Percentiles rank a stretch among this genome's conserved stretches.
Conservation (phyloP, 1,140 invertebrate species). For the Drosophila punjabiensis region DNA sequence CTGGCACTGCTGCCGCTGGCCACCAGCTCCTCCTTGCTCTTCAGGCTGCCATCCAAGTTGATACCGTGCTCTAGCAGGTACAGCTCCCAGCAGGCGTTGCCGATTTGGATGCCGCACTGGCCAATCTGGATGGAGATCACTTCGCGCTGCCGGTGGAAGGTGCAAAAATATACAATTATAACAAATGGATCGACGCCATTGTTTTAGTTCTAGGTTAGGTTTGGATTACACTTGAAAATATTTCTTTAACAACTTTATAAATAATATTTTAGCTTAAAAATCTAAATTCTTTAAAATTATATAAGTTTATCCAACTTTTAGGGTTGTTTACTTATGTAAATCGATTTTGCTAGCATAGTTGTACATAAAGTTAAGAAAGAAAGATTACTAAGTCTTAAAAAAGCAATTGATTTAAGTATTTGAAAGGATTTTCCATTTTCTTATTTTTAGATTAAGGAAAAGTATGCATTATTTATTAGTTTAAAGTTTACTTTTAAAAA, state of each 20-base stretch:
- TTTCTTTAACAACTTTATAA: neutral
- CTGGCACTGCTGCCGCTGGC: slow-evolving; percentile 70
- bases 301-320: neutral
- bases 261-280: too few relatives aligned
- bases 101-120: slow-evolving; percentile 90
- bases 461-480: neutral
- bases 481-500: neutral
- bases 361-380: neutral
- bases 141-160: slow-evolving; percentile 86
- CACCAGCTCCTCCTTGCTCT: slow-evolving; percentile 67
- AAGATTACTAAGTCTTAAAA: neutral
- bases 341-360: neutral
- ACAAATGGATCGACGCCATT: slow-evolving; percentile 28
- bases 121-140: slow-evolving; percentile 90
- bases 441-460: neutral
- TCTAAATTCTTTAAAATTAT: too few relatives aligned
- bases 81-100: slow-evolving; percentile 93
- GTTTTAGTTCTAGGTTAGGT: slow-evolving; percentile 32
- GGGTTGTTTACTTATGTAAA: neutral
- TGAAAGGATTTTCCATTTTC: neutral
- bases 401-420: neutral
- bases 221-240: slow-evolving; percentile 6
- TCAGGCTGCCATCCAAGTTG: slow-evolving; percentile 87
- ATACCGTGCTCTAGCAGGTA: slow-evolving; percentile 92
- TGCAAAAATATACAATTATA: neutral